These are phyloP conservation scores for Geotrypetes seraphini DNA, from an alignment of 2,797 vertebrate species.

Conservation along the genomic window DNA sequence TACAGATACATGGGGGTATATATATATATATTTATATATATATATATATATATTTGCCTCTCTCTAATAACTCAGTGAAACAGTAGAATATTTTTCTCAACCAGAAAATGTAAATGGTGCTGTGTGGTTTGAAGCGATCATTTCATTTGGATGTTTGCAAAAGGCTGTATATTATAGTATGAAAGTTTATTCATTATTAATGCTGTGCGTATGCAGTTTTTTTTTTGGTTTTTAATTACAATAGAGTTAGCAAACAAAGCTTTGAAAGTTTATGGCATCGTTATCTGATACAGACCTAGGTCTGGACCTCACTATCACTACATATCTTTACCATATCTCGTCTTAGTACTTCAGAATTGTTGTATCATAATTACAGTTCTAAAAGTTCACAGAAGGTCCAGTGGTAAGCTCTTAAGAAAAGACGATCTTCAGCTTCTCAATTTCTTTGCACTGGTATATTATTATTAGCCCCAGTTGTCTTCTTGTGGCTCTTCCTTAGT, in stretches of 20 bases:
- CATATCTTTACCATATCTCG: not conserved
- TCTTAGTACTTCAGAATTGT: not conserved
- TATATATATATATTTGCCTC: too few relatives aligned
- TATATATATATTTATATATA: too few relatives aligned
- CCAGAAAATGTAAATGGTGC: not conserved
- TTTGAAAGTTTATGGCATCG: conserved; percentile 10
- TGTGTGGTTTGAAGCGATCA: not conserved
- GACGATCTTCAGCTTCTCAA: too few relatives aligned
- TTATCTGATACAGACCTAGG: not conserved
- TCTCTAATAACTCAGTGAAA: too few relatives aligned
- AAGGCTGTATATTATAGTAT: conserved; percentile 1
- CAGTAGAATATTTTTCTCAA: too few relatives aligned
- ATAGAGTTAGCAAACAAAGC: conserved; percentile 3
- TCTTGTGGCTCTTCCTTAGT: too few relatives aligned
- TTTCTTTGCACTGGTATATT: too few relatives aligned
- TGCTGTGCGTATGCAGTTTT: not conserved
- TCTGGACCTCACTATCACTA: not conserved
- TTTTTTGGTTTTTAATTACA: conserved; percentile 8
- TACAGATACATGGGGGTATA: too few relatives aligned
- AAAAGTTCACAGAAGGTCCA: too few relatives aligned
- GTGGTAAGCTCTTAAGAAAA: too few relatives aligned
- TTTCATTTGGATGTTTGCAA: not conserved
- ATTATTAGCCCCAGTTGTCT: too few relatives aligned
- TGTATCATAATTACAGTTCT: not conserved
- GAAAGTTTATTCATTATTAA: conserved; percentile 9